Conservation (phyloP, 2,888 invertebrate genomes). For the Tipula helvola region DNA sequence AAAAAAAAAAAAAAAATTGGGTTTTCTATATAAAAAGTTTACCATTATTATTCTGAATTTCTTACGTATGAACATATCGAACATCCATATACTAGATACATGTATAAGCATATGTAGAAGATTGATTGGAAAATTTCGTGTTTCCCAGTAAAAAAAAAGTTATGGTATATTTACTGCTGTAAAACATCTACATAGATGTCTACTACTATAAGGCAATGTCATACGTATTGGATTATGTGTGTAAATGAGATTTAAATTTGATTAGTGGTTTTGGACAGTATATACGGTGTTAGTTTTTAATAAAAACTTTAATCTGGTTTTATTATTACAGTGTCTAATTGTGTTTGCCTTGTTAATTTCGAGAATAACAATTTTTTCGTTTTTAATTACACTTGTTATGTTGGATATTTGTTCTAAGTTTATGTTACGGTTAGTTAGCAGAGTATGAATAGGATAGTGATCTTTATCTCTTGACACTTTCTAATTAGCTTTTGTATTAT, state of each 20-base stretch:
- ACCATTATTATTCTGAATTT: neutral
- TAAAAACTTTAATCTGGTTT: neutral
- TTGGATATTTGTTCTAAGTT: too few relatives aligned
- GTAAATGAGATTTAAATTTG: neutral
- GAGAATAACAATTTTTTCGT: neutral
- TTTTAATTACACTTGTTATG: neutral
- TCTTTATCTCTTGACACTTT: too few relatives aligned
- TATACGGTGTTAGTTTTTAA: neutral
- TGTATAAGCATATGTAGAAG: neutral
- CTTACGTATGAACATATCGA: neutral
- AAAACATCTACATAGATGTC: neutral
- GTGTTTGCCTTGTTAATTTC: neutral
- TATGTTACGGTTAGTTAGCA: too few relatives aligned
- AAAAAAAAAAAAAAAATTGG: neutral
- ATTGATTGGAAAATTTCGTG: neutral
- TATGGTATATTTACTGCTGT: neutral
- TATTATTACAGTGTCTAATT: neutral
- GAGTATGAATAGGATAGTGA: too few relatives aligned
- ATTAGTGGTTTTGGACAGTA: neutral
- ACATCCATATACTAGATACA: neutral
- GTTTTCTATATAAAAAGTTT: neutral
- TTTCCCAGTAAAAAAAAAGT: neutral
- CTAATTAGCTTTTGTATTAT: too few relatives aligned
- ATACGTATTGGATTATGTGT: neutral
- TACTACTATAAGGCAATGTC: neutral